Evolutionary conservation across 30 jellyfish, hydroid and myxozoan species (phyloP).

Genomic region (Rhopilema esculentum): DNA sequence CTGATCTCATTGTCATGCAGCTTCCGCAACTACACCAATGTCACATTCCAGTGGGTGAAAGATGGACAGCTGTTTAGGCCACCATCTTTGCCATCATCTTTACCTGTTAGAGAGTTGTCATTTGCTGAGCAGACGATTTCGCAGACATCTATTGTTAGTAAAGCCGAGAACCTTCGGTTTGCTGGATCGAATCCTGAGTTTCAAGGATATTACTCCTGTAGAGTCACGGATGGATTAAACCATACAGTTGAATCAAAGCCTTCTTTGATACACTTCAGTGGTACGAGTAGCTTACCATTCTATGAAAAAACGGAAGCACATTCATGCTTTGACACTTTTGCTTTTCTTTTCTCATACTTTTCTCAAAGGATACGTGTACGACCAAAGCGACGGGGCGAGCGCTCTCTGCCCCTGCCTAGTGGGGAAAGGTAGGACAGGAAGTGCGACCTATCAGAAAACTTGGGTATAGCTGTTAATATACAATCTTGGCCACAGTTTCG

Average conservation of each 20-base stretch:
- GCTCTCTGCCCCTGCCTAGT: too few relatives aligned
- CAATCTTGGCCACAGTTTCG: too few relatives aligned
- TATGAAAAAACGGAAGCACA: too few relatives aligned
- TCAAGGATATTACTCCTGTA: constrained; percentile 65
- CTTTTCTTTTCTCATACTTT: background rate
- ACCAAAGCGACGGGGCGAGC: background rate
- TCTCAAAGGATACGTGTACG: background rate
- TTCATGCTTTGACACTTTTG: background rate
- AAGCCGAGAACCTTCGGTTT: background rate
- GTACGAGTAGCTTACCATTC: too few relatives aligned
- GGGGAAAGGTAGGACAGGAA: too few relatives aligned
- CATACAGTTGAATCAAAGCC: constrained; percentile 42
- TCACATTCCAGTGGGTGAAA: constrained; percentile 51
- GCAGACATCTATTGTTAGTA: background rate
- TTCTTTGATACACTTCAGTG: constrained; percentile 55
- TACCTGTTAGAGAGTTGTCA: background rate
- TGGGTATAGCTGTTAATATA: too few relatives aligned
- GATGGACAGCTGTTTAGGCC: constrained; percentile 40
- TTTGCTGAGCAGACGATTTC: background rate
- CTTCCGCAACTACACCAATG: constrained; percentile 44
- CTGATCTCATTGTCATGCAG: constrained; percentile 32
- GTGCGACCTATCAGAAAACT: too few relatives aligned
- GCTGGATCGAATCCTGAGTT: constrained; percentile 13
- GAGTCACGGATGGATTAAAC: constrained; percentile 61
- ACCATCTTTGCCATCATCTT: background rate